Conservation (phyloP, 2,888 invertebrate genomes). For the Apotomis capreana region DNA sequence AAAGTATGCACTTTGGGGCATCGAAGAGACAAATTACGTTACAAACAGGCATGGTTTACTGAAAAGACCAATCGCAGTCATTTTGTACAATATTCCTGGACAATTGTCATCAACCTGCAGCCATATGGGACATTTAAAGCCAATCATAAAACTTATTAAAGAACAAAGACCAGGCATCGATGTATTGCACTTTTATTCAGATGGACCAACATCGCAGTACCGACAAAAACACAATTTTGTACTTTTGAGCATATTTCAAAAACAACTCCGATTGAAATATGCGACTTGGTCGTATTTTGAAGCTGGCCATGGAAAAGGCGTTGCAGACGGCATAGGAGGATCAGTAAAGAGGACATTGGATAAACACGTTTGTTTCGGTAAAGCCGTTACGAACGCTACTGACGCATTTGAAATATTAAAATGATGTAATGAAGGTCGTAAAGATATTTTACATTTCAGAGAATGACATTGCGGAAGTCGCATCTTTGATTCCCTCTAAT, state of each 20-base stretch:
- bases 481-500: neutral
- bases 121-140: conserved; percentile 35
- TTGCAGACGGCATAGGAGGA: conserved; percentile 41
- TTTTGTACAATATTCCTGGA: conserved; percentile 4
- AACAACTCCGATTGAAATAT: conserved; percentile 29
- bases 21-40: neutral
- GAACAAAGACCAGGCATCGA: conserved; percentile 6
- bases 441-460: neutral
- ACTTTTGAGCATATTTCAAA: conserved; percentile 30
- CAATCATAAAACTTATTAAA: conserved; percentile 28
- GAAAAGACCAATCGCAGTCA: conserved; percentile 10
- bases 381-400: conserved; percentile 38
- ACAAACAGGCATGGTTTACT: conserved; percentile 11
- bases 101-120: conserved; percentile 21
- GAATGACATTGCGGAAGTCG: neutral
- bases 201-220: conserved; percentile 36
- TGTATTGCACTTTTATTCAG: conserved; percentile 23
- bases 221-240: conserved; percentile 39
- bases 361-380: conserved; percentile 36
- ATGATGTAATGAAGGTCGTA: conserved; percentile 24
- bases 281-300: conserved; percentile 43
- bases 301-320: conserved; percentile 40
- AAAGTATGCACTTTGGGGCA: conserved; percentile 15
- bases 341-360: conserved; percentile 38
- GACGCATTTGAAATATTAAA: conserved; percentile 37